Conservation (phyloP, 2,888 invertebrate genomes). For the Odontothrips loti region DNA sequence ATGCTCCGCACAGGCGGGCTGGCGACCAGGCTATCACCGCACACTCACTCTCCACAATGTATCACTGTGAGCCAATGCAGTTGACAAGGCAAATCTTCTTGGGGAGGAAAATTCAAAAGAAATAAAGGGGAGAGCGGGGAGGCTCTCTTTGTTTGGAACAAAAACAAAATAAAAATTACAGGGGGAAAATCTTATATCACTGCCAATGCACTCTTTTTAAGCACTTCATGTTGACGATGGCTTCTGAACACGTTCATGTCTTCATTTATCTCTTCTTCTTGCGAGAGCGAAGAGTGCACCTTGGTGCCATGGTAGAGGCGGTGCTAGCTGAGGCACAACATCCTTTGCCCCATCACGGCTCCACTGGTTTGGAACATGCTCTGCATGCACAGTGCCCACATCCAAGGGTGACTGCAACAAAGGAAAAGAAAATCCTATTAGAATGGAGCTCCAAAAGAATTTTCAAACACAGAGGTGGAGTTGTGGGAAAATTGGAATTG, state of each 20-base stretch:
- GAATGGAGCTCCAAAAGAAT: background rate
- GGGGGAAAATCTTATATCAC: background rate
- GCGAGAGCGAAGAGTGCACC: conserved; percentile 16
- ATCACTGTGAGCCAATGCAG: background rate
- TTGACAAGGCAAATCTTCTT: background rate
- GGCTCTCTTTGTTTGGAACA: background rate
- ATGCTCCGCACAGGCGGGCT: conserved; percentile 32
- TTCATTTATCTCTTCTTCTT: conserved; percentile 18
- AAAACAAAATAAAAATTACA: background rate
- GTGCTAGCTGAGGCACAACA: conserved; percentile 8
- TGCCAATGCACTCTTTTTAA: conserved; percentile 17
- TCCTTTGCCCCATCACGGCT: background rate
- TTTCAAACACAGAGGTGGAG: background rate
- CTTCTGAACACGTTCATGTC: background rate
- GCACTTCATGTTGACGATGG: conserved; percentile 2
- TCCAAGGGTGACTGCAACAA: background rate
- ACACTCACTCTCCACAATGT: conserved; percentile 9
- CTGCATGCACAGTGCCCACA: background rate
- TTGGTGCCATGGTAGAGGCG: conserved; percentile 1
- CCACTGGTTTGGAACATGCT: background rate
- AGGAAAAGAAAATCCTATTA: background rate
- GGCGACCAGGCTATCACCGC: background rate
- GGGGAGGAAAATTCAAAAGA: background rate
- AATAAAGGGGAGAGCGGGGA: background rate
- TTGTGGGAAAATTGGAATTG: no score